Conservation (phyloP, 2,113 vertebrate species). For the Oenanthe oenanthe region DNA sequence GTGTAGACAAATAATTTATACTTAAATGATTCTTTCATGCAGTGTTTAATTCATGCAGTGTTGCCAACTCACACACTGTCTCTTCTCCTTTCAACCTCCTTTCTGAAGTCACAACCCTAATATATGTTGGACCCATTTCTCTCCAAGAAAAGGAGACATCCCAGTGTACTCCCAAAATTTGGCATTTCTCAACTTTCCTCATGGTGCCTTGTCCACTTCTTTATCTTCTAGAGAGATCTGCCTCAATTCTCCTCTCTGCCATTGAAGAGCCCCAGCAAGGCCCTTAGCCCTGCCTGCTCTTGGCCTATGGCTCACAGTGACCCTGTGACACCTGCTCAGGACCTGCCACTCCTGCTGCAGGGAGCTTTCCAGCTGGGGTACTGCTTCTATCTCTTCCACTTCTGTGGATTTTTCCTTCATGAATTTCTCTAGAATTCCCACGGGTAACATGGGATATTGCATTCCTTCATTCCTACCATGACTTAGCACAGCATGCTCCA, state of each 20-base stretch:
- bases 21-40: neutral
- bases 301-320: neutral
- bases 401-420: neutral
- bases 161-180: neutral
- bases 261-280: neutral
- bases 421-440: neutral
- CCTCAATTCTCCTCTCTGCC: neutral
- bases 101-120: neutral
- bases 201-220: neutral
- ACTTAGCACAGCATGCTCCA: neutral
- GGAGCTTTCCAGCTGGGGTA: neutral
- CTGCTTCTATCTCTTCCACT: neutral
- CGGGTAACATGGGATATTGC: neutral
- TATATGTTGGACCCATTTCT: neutral
- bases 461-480: neutral
- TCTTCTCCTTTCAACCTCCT: neutral
- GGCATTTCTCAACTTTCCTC: neutral
- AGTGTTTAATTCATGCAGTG: neutral
- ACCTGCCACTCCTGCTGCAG: neutral
- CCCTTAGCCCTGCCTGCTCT: accelerated
- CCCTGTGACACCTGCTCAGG: neutral
- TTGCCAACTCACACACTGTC: neutral
- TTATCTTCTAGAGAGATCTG: neutral
- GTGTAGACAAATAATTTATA: neutral
- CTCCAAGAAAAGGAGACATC: neutral